phyloP scores from a whole-genome alignment of 2,113 vertebrate genomes.

The Anhinga anhinga region DNA sequence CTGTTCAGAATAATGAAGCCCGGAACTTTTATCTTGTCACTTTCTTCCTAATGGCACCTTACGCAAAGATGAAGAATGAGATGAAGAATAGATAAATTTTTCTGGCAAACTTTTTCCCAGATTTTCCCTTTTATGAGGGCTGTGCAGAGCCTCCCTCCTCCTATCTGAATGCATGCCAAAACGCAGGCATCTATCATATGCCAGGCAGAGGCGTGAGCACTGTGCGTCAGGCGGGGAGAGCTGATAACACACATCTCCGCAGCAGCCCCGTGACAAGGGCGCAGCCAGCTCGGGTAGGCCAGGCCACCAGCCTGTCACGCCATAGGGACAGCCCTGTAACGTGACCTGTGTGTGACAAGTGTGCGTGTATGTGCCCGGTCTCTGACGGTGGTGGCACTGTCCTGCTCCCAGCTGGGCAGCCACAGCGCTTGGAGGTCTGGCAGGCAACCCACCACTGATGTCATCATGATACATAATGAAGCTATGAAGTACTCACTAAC shows the following conservation, averaged over 20 bases:
- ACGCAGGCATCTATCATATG: neutral
- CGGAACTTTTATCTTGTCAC: neutral
- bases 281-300: neutral
- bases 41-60: neutral
- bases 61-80: neutral
- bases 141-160: neutral
- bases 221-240: neutral
- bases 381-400: accelerated
- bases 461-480: neutral
- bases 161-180: neutral
- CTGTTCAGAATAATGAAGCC: neutral
- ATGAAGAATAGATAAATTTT: neutral
- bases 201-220: neutral
- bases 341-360: accelerated
- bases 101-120: neutral
- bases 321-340: accelerated
- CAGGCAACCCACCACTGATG: neutral
- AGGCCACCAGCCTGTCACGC: neutral
- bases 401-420: neutral
- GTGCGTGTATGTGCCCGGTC: accelerated
- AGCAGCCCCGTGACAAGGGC: accelerated
- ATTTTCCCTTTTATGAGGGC: neutral
- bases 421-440: neutral
- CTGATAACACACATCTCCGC: neutral
- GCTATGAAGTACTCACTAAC: neutral